Percentiles rank a stretch among this genome's conserved stretches.
These are phyloP conservation scores for Drosophila quadrilineata DNA, from an alignment of 1,140 invertebrate species.

Conservation along the genomic window DNA sequence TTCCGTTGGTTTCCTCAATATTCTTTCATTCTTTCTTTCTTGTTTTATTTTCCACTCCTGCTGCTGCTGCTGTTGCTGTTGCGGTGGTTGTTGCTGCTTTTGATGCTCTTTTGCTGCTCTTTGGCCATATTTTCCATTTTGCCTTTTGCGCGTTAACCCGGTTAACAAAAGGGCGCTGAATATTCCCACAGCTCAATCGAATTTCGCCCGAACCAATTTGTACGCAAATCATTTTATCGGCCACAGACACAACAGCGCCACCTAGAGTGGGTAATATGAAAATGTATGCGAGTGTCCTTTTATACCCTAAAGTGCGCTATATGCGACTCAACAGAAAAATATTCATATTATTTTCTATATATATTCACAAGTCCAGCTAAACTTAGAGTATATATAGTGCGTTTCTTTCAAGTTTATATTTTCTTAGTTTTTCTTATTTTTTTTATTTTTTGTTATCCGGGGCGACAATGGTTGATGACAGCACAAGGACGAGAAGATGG, in stretches of 20 bases:
- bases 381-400: background rate
- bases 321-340: background rate
- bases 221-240: constrained; percentile 75
- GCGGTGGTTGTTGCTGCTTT: constrained; percentile 4
- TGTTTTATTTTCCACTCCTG: background rate
- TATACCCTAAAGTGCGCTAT: background rate
- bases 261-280: constrained; percentile 23
- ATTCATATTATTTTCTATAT: background rate
- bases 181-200: constrained; percentile 75
- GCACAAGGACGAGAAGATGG: no score
- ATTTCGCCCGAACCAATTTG: constrained; percentile 67
- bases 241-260: constrained; percentile 34
- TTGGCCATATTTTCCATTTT: constrained; percentile 51
- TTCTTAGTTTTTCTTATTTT: background rate
- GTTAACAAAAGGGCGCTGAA: constrained; percentile 61
- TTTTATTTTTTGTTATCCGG: background rate
- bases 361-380: no score
- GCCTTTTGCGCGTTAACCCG: constrained; percentile 46
- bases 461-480: constrained; percentile 39
- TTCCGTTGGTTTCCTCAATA: constrained; percentile 19
- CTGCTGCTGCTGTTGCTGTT: constrained; percentile 1
- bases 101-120: constrained; percentile 27
- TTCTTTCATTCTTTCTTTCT: constrained; percentile 2
- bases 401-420: background rate
- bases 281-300: constrained; percentile 11